Evolutionary conservation across 2,113 vertebrate genomes (phyloP), one percentile per base, ranked within the genome.

Genomic region (Microtus pennsylvanicus): DNA sequence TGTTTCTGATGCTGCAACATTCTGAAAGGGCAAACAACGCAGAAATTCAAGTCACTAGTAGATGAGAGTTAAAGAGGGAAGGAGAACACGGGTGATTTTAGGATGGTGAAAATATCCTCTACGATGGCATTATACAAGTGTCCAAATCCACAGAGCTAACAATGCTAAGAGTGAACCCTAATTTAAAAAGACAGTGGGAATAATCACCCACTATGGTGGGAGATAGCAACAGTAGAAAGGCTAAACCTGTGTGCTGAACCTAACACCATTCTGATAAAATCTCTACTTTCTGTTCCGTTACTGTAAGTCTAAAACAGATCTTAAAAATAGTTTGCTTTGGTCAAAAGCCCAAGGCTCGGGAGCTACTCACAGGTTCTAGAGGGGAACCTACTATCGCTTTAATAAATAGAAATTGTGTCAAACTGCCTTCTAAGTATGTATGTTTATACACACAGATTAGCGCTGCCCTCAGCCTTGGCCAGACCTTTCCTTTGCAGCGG

Each of bases 291-390:
- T 91, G 55, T 24, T 65, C 75, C 50, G 35, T 63, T 87, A 42
- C 55, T 75, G 1, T 80, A 61, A 89, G 30, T 42, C 52, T 87
- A 88, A 90, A 87, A 90, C n/a, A 69, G 13, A 58, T 93, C 87
- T 91, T 89, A 67, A 96, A 96, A 67, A 16, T 85, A 58, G 13
- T 88, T 72, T 63, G n/a, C n/a, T 42, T 35, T 83, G 58, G 12
- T 83, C 81, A 63, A 63, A 63, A 63, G 81, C n/a, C n/a, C 22
- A 63, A 28, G n/a, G 22, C 81, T 30, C 1, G 24, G 55, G 26
- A 83, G 55, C n/a, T 83, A 83, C 4, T 38, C n/a, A 52, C 2
- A 70, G 22, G 6, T 69, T 6, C 65, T 50, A 61, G 7, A 82
- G 35, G 52, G 21, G 21, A 61, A 61, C 35, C 21, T 61, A 38